A percentile compares a stretch with the other conserved stretches of the same genome.
phyloP scores from a whole-genome alignment of 2,888 invertebrate genomes.

The Margaritifera margaritifera region DNA sequence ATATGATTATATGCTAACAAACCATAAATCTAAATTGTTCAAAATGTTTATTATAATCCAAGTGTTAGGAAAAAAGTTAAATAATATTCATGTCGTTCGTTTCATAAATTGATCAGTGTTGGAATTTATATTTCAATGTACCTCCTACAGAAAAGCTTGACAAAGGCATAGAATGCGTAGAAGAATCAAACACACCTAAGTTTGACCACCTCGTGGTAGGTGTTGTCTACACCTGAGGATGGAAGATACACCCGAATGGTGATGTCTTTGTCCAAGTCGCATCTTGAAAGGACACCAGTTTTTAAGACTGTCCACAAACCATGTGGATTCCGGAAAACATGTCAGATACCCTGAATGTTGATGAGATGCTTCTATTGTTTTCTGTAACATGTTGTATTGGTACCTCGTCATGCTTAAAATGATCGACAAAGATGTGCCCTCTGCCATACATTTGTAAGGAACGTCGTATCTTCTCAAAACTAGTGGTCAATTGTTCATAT shows the following conservation, averaged over 20 bases:
- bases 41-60: too few relatives aligned
- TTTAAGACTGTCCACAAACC: conserved; percentile 45
- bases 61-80: too few relatives aligned
- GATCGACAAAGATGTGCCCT: conserved; percentile 46
- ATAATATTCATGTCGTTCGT: too few relatives aligned
- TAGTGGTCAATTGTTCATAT: conserved; percentile 43
- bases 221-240: conserved; percentile 37
- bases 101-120: too few relatives aligned
- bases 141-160: too few relatives aligned
- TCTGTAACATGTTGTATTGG: conserved; percentile 21
- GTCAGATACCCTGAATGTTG: conserved; percentile 17
- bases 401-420: conserved; percentile 41
- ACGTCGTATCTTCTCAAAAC: conserved; percentile 43
- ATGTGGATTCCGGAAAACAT: conserved; percentile 16
- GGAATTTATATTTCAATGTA: too few relatives aligned
- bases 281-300: conserved; percentile 30
- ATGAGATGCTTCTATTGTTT: conserved; percentile 16
- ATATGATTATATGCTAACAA: too few relatives aligned
- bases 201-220: conserved; percentile 54
- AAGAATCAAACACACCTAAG: conserved; percentile 39
- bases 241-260: conserved; percentile 47
- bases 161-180: too few relatives aligned
- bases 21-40: too few relatives aligned
- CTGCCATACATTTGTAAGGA: conserved; percentile 42
- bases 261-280: conserved; percentile 24